Conservation (phyloP, 2,113 vertebrate genomes). For the Nothocercus julius region DNA sequence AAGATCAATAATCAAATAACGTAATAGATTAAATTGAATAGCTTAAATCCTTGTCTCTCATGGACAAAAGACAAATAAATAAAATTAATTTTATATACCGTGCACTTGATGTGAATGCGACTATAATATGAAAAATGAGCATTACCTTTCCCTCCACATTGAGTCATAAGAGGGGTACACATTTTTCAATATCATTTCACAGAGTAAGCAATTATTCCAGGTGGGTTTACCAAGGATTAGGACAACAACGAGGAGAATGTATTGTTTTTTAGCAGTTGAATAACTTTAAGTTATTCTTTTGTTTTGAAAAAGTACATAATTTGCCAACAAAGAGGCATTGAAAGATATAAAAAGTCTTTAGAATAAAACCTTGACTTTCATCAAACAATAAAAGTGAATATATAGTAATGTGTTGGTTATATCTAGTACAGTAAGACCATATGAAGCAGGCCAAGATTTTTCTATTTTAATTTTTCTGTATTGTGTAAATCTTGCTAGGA, state of each 20-base stretch:
- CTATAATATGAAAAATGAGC: accelerated
- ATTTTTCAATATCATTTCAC: neutral
- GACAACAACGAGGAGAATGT: neutral
- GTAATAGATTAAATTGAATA: neutral
- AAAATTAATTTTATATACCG: neutral
- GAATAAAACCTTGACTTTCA: neutral
- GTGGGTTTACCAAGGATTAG: neutral
- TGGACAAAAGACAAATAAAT: neutral
- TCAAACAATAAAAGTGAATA: neutral
- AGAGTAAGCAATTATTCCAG: neutral
- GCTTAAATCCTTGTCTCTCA: neutral
- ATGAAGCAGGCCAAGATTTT: neutral
- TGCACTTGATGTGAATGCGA: neutral
- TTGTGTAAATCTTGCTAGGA: neutral
- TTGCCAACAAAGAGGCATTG: neutral
- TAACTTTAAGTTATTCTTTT: neutral
- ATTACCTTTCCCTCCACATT: neutral
- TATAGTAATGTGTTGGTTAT: neutral
- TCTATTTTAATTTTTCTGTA: neutral
- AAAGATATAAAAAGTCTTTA: neutral
- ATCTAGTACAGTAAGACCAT: neutral
- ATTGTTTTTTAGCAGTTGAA: neutral
- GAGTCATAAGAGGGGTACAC: neutral
- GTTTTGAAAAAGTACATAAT: neutral
- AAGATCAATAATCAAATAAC: neutral